Percentiles rank a stretch among this genome's conserved stretches.
These are phyloP conservation scores for Thamnophis sirtalis DNA, from an alignment of 2,113 vertebrate genomes.

Conservation along the genomic window DNA sequence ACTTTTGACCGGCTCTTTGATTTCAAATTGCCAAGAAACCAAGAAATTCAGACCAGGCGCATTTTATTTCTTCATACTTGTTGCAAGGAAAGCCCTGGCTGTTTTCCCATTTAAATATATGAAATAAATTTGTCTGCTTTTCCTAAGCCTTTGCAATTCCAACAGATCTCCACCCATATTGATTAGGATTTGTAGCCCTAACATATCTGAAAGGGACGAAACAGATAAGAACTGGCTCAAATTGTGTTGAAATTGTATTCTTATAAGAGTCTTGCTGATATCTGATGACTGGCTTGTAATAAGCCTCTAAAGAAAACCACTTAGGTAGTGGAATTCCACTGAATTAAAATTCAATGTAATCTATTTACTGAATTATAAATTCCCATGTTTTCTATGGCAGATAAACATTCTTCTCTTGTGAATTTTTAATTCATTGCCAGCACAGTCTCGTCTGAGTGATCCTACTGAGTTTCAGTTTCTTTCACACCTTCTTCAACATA, in stretches of 20 bases:
- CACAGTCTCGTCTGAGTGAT: background rate
- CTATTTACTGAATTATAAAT: background rate
- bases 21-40: background rate
- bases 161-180: background rate
- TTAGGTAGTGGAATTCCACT: background rate
- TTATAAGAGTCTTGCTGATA: background rate
- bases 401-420: background rate
- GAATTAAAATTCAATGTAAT: background rate
- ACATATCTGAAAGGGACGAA: background rate
- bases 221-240: background rate
- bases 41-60: background rate
- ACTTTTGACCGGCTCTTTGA: background rate
- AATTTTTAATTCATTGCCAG: background rate
- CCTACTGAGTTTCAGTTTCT: background rate
- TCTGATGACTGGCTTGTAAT: background rate
- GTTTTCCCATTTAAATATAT: background rate
- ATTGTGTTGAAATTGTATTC: background rate
- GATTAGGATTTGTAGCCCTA: background rate
- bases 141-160: background rate
- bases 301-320: background rate
- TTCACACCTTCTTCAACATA: slow-evolving; percentile 51
- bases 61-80: background rate
- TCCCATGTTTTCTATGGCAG: background rate
- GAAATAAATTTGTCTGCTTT: background rate
- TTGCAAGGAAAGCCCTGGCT: background rate